Evolutionary conservation across 2,888 invertebrate genomes (phyloP), one percentile per base, ranked within the genome.

Genomic region (Drosophila eohydei): DNA sequence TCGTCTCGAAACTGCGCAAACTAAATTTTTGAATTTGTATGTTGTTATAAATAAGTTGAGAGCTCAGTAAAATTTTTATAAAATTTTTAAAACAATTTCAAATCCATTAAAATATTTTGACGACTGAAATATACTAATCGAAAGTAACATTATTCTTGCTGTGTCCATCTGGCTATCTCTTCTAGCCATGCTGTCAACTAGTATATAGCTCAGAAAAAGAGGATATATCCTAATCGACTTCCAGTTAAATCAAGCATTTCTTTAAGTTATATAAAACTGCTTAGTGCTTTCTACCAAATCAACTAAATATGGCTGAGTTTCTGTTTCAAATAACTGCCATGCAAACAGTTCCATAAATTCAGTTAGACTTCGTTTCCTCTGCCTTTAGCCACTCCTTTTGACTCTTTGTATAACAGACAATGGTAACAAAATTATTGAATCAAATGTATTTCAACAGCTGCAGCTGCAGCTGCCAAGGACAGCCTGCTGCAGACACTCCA

Each of bases 381-480:
- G n/a, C 5, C 14, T 12, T 12, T 12, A 1, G 28, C 3, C 28
- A 4, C 28, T 46, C 7, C 3, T 4, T 14, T 8, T 3, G 32
- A 16, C 32, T 0, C 11, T 21, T 12, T 50, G 50, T 50, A 2
- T 3, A 21, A 12, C 11, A 16, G 32, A 34, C 50, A 50, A 34
- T 50, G 32, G 32, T 32, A 50, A 50, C 32, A 32, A 50, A 52
- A 38, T 52, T 26, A 38, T 52, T 52, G 26, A 52, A 38, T 58
- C 58, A 38, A 36, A 46, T 58, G 12, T 16, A 28, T 11, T 32
- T 52, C 21, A 8, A 21, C 9, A 26, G 14, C 36, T 26, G 14
- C 21, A 7, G 34, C 26, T 16, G 54, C 40, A 21, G 26, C 28
- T 16, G 30, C 54, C 12, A 12, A 28, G 44, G 44, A 57, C 44